Percentiles rank a stretch among this genome's conserved stretches.
These are phyloP conservation scores for Hemibagrus wyckioides DNA, from an alignment of 2,113 vertebrate genomes.

Conservation along the genomic window DNA sequence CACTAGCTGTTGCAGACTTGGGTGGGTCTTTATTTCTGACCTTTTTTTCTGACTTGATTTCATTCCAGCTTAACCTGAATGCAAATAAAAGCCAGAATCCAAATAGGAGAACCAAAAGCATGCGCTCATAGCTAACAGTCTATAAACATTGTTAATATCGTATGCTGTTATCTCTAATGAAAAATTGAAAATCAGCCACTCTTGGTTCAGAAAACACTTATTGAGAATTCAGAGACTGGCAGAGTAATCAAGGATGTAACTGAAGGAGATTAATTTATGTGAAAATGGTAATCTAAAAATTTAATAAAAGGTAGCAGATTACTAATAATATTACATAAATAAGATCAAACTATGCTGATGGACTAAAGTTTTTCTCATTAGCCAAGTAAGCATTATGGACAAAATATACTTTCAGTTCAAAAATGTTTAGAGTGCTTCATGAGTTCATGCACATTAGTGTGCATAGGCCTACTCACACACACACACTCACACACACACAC, in stretches of 20 bases:
- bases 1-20: not conserved
- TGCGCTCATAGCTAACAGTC: not conserved
- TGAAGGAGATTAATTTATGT: not conserved
- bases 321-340: not conserved
- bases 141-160: not conserved
- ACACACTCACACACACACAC: conserved; percentile 30
- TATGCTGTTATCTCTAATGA: not conserved
- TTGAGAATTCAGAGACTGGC: not conserved
- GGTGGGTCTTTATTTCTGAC: not conserved
- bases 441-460: not conserved
- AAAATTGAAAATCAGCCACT: not conserved
- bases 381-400: not conserved
- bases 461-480: not conserved
- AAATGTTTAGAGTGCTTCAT: not conserved
- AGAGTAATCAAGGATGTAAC: not conserved
- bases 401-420: not conserved
- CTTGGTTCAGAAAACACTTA: not conserved
- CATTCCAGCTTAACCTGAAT: not conserved
- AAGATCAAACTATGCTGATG: not conserved
- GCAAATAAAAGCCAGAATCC: not conserved
- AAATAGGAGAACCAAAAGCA: not conserved
- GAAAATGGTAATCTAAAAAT: not conserved
- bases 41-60: not conserved
- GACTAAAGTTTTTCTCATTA: too few species aligned
- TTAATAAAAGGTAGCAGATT: not conserved